Evolutionary conservation across 2,888 invertebrate genomes (phyloP).

Genomic region (Mythimna lalbum): DNA sequence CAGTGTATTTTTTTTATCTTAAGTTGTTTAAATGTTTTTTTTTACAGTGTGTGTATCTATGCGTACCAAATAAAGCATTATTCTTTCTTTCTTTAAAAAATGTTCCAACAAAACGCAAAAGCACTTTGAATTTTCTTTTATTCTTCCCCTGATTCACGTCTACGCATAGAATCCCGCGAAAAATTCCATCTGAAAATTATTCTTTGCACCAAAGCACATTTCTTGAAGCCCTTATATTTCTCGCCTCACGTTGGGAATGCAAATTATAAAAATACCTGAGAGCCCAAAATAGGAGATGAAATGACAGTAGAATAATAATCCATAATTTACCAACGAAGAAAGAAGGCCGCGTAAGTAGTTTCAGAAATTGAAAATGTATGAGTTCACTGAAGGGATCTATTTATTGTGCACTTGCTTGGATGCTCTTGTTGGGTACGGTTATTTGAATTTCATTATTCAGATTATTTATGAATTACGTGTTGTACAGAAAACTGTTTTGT

Average conservation of each 20-base stretch:
- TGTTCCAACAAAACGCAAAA: not conserved
- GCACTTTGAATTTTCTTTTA: not conserved
- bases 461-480: not conserved
- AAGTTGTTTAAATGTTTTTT: too few relatives aligned
- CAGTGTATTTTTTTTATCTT: too few relatives aligned
- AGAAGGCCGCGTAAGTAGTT: constrained; percentile 13
- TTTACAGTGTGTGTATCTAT: too few relatives aligned
- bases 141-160: constrained; percentile 9
- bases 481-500: not conserved
- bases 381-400: constrained; percentile 8
- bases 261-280: constrained; percentile 60
- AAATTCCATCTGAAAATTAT: constrained; percentile 37
- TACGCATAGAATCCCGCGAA: constrained; percentile 18
- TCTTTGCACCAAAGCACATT: constrained; percentile 46
- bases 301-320: constrained; percentile 51
- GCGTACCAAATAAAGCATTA: too few relatives aligned
- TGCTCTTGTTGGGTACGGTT: constrained; percentile 14
- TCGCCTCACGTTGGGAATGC: constrained; percentile 48
- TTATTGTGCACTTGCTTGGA: constrained; percentile 47
- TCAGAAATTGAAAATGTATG: constrained; percentile 42
- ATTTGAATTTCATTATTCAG: constrained; percentile 26
- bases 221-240: constrained; percentile 25
- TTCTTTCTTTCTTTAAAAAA: not conserved
- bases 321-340: constrained; percentile 29
- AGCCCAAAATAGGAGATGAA: constrained; percentile 42